A percentile compares a stretch with the other conserved stretches of the same genome.
Evolutionary conservation across 2,888 invertebrate genomes (phyloP).

Genomic region (Mythimna albipuncta): DNA sequence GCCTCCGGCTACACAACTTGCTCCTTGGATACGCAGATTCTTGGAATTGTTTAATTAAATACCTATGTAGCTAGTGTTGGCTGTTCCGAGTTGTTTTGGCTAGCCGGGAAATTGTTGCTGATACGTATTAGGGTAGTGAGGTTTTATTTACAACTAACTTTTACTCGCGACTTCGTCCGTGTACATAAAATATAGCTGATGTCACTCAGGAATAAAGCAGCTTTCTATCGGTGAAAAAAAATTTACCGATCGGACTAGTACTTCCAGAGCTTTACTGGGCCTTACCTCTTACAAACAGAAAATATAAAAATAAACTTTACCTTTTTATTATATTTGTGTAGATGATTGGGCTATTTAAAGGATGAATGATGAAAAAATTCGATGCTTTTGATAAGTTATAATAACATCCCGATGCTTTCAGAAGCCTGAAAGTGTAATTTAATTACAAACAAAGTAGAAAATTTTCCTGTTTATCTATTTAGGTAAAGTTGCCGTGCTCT

Average conservation of each 20-base stretch:
- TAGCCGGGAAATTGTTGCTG: slow-evolving; percentile 14
- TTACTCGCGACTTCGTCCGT: too few species aligned
- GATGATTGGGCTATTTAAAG: background rate
- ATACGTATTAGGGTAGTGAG: background rate
- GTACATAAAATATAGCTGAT: too few species aligned
- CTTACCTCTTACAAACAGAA: too few species aligned
- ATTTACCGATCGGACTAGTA: too few species aligned
- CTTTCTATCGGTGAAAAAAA: too few species aligned
- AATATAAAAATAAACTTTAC: too few species aligned
- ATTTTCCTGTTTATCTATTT: background rate
- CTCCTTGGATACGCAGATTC: slow-evolving; percentile 52
- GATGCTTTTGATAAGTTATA: slow-evolving; percentile 12
- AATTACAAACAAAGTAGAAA: slow-evolving; percentile 13
- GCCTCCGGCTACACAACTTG: slow-evolving; percentile 58
- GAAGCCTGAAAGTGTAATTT: slow-evolving; percentile 16
- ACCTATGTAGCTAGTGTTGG: slow-evolving; percentile 49
- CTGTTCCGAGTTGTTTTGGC: slow-evolving; percentile 32
- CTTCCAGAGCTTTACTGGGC: too few species aligned
- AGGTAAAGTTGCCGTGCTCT: background rate
- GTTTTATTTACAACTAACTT: background rate
- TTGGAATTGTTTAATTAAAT: slow-evolving; percentile 64
- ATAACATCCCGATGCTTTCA: background rate
- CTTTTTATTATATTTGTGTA: too few species aligned
- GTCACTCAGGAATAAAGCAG: too few species aligned
- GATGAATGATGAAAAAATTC: background rate